phyloP scores from a whole-genome alignment of 2,888 invertebrate species.

The Hirtodrosophila histrioides region DNA sequence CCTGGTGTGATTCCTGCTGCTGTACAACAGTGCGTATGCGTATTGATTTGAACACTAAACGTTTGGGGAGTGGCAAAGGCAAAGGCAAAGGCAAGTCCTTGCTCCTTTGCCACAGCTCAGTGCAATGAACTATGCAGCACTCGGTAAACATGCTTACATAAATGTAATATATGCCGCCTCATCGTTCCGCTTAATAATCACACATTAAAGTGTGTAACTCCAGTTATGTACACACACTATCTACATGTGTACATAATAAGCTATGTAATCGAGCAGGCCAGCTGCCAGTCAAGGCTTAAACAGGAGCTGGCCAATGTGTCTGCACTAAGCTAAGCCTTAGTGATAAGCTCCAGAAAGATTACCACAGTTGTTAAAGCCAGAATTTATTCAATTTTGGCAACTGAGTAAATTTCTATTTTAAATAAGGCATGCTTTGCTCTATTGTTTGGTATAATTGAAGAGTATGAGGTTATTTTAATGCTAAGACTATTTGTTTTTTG shows the following conservation, averaged over 20 bases:
- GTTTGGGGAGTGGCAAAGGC: not conserved
- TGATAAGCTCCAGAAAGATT: not conserved
- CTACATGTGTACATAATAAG: slow-evolving; percentile 11
- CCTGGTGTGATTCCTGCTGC: slow-evolving; percentile 31
- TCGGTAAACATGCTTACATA: slow-evolving; percentile 1
- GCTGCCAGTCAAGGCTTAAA: slow-evolving; percentile 3
- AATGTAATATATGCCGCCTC: slow-evolving; percentile 16
- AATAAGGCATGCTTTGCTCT: no score
- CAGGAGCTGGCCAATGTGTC: slow-evolving; percentile 20
- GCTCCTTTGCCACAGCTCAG: slow-evolving; percentile 3
- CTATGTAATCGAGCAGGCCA: slow-evolving; percentile 12
- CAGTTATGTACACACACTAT: not conserved
- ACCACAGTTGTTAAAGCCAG: not conserved
- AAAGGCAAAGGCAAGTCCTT: not conserved
- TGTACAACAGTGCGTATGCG: slow-evolving; percentile 63
- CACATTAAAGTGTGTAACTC: not conserved
- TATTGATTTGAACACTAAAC: slow-evolving; percentile 55
- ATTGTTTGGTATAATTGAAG: no score
- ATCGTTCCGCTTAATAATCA: slow-evolving; percentile 32
- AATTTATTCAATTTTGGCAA: not conserved
- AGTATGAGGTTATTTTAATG: no score
- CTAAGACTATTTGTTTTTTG: no score
- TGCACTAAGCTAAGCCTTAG: slow-evolving; percentile 16
- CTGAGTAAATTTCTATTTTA: no score
- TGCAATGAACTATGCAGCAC: slow-evolving; percentile 36